Base-by-base conservation (phyloP, 2,113 vertebrate genomes). In the Pelvicachromis taeniatus region DNA sequence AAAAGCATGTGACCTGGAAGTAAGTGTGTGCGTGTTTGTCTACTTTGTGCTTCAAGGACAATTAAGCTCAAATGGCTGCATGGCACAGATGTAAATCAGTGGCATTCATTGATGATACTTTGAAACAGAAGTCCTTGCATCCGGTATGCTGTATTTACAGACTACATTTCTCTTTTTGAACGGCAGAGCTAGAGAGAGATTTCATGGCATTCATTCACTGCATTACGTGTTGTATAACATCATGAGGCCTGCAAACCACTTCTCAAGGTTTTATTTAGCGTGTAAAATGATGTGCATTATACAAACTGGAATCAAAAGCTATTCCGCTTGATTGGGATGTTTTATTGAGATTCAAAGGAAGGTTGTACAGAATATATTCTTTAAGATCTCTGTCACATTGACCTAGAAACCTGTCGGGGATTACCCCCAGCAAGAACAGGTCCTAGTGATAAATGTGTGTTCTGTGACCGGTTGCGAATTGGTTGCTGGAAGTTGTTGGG, bases 1-100 rank as follows among this genome's bases (percentile, higher is more conserved):
- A 53, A 75, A 53, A 77, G 81, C 92, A 89, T 92, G 93, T 93
- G 93, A 95, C 87, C 88, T 81, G 80, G 80, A 93, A 87, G 85
- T 90, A 59, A 85, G 83, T 23, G 35, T 26, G 54, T 52, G 45
- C 23, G 33, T 54, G 75, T 81, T 79, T 81, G 68, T 68, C 29
- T 26, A 38, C n/a, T 85, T 19, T 84, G 65, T 65, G 40, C 59
- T 88, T 85, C 19, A 11, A 85, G 80, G 77, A 83, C 31, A 83
- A 79, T 31, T 26, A 31, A 58, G n/a, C 42, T 80, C 45, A 73
- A 56, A 17, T 11, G 59, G 78, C 84, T 77, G 53, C 56, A 82
- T 87, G 58, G 50, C 26, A 21, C 6, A 48, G 40, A 7, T 3
- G 3, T 55, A 42, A 52, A 17, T 31, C 12, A 82, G 29, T 12